Percentiles rank a stretch among this genome's conserved stretches.
Evolutionary conservation across 2,797 vertebrate species (phyloP).

Genomic region (Amblyraja radiata): DNA sequence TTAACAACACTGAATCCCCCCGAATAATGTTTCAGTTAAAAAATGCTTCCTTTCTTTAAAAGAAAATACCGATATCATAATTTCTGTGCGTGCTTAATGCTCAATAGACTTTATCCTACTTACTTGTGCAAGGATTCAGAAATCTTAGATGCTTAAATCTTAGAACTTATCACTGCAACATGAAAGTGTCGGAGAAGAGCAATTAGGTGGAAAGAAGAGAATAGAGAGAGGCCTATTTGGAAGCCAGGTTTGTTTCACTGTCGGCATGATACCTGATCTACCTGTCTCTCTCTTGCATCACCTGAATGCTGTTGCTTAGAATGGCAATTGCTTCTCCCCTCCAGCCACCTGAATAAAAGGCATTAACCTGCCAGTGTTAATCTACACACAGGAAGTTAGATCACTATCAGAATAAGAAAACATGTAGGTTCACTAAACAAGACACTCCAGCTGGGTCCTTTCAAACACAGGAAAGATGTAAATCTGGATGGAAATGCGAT

Average conservation of each 20-base stretch:
- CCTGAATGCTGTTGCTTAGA: constrained; percentile 47
- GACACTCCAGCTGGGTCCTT: constrained; percentile 38
- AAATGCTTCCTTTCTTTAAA: constrained; percentile 45
- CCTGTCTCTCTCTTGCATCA: constrained; percentile 39
- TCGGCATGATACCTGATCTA: constrained; percentile 33
- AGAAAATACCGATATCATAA: constrained; percentile 51
- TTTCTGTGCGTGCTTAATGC: constrained; percentile 51
- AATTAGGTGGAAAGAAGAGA: constrained; percentile 21
- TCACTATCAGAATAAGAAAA: constrained; percentile 37
- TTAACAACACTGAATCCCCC: constrained; percentile 56
- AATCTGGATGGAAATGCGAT: constrained; percentile 47
- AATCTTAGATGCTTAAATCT: constrained; percentile 49
- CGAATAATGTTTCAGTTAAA: constrained; percentile 57
- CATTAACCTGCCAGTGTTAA: constrained; percentile 45
- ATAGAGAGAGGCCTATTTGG: background rate
- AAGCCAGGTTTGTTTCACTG: constrained; percentile 17
- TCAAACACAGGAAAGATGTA: constrained; percentile 48
- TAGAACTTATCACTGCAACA: constrained; percentile 48
- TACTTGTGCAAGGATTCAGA: constrained; percentile 52
- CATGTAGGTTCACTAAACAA: constrained; percentile 38
- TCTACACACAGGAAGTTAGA: constrained; percentile 40
- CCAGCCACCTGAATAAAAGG: constrained; percentile 42
- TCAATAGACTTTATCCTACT: constrained; percentile 49
- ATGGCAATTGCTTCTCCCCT: constrained; percentile 41
- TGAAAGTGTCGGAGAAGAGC: constrained; percentile 39